A percentile compares a stretch with the other conserved stretches of the same genome.
phyloP scores from a whole-genome alignment of 1,140 invertebrate genomes.

The Maniola jurtina region DNA sequence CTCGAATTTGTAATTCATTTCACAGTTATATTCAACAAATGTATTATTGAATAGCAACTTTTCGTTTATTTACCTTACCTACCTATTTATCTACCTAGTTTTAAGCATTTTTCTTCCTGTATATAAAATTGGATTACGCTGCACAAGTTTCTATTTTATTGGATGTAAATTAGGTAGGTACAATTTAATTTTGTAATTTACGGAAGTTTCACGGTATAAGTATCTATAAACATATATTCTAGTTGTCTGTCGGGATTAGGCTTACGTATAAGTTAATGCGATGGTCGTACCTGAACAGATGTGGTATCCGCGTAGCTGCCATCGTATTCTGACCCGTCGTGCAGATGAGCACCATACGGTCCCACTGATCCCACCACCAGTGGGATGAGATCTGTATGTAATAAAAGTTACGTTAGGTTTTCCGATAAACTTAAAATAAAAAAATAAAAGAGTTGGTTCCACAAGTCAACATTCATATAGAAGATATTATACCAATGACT shows the following conservation, averaged over 20 bases:
- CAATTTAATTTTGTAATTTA: too few species aligned
- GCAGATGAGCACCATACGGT: conserved; percentile 92
- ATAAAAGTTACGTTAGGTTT: conserved; percentile 8
- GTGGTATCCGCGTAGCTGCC: conserved; percentile 89
- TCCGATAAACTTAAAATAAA: too few species aligned
- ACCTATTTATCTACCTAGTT: too few species aligned
- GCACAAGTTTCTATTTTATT: too few species aligned
- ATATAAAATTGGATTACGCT: too few species aligned
- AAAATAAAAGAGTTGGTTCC: too few species aligned
- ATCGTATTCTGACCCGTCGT: conserved; percentile 94
- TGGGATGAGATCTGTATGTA: conserved; percentile 68
- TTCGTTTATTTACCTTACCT: too few species aligned
- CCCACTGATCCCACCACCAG: conserved; percentile 91
- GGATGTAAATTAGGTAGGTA: too few species aligned
- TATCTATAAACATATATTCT: background rate
- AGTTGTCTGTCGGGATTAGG: conserved; percentile 15
- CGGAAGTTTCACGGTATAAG: background rate
- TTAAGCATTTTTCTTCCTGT: too few species aligned
- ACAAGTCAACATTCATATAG: too few species aligned
- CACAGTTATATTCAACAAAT: background rate
- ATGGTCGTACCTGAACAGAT: conserved; percentile 73
- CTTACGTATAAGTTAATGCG: conserved; percentile 1
- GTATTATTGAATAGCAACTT: background rate
- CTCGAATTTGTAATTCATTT: background rate
- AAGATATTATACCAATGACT: too few species aligned